phyloP scores from a whole-genome alignment of 2,888 invertebrate species.

The Xestoiulus laeticollis region DNA sequence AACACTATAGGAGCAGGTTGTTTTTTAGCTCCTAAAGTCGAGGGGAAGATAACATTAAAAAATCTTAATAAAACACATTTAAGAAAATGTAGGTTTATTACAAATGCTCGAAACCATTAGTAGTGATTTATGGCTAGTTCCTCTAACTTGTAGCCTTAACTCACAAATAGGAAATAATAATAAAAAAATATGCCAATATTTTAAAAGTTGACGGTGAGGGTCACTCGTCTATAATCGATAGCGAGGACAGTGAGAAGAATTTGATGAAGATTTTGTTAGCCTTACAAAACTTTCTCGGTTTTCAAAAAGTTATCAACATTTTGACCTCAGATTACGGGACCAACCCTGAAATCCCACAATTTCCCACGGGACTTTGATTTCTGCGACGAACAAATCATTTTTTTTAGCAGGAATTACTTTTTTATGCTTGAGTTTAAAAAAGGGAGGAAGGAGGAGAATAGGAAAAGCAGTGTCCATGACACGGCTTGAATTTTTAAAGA shows the following conservation, averaged over 20 bases:
- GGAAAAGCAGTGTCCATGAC: not conserved
- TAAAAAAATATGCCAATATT: not conserved
- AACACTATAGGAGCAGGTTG: constrained; percentile 24
- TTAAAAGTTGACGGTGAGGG: constrained; percentile 40
- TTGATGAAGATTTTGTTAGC: constrained; percentile 17
- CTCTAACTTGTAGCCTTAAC: not conserved
- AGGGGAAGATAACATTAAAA: not conserved
- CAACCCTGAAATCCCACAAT: constrained; percentile 11
- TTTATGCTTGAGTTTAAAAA: not conserved
- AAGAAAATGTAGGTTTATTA: constrained; percentile 22
- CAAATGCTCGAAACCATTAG: constrained; percentile 10
- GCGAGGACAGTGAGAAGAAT: constrained; percentile 35
- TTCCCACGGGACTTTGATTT: constrained; percentile 50
- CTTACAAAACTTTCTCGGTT: constrained; percentile 24
- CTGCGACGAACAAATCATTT: constrained; percentile 39
- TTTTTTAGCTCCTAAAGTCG: not conserved
- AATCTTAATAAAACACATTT: not conserved
- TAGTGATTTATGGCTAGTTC: not conserved
- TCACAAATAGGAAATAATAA: not conserved
- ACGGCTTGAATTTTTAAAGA: not conserved
- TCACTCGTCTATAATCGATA: constrained; percentile 41
- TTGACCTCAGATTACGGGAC: constrained; percentile 46
- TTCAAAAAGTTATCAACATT: constrained; percentile 44
- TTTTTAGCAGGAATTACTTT: not conserved
- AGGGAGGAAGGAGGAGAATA: constrained; percentile 4